Evolutionary conservation across 2,888 invertebrate genomes (phyloP), one percentile per base, ranked within the genome.

Genomic region (Autographa gamma): DNA sequence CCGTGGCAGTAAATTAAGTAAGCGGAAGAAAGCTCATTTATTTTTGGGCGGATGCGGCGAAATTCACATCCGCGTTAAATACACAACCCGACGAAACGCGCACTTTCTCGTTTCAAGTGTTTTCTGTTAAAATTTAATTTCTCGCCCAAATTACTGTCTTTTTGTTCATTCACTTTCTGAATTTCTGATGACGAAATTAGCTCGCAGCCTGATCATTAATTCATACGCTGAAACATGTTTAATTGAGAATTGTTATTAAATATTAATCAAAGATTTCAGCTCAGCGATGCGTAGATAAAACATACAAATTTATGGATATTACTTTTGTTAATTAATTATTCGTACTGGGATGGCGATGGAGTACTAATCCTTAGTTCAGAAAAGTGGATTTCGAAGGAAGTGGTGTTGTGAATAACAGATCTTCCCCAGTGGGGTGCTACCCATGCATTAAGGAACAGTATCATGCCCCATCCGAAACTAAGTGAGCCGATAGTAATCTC

Each of bases 21-120:
- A 93, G 93, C 95, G 94, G 95, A 95, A 95, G 95, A 94, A 94
- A 93, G 92, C 93, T 94, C 94, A 93, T 95, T 95, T 94, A 94
- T 94, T 95, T 95, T 94, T 95, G 93, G 93, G 89, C 93, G 94
- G 95, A 94, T 93, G 94, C 92, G 93, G 93, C 90, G 92, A 92
- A 94, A 92, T 94, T 92, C 93, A 93, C 93, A 94, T 95, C 94
- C 94, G 94, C 93, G 93, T 93, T 94, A 94, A 95, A 94, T 93
- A 94, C 92, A 93, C 93, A 93, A 91, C 90, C 92, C 93, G 89
- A 84, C 90, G 90, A 90, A 90, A 90, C 87, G 88, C 89, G 89
- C 88, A 91, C 90, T 91, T 90, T 89, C 89, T 84, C 91, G 88
- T 92, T 92, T 91, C 90, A 91, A 93, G 93, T 93, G 92, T 92